Evolutionary conservation across 2,113 vertebrate species (phyloP).

Genomic region (human): GRCh38 chr6:84435501-84436000

Average conservation of each 20-base stretch:
- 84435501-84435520: background rate
- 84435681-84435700: slow-evolving; percentile 3
- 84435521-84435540: background rate
- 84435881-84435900: too few relatives aligned
- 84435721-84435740: background rate
- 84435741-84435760: background rate
- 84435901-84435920: background rate
- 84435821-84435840: background rate
- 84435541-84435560: background rate
- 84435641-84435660: slow-evolving; percentile 17
- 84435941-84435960: background rate
- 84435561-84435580: background rate
- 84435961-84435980: background rate
- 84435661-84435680: background rate
- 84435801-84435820: background rate
- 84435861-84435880: background rate
- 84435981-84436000: background rate
- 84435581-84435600: background rate
- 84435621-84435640: background rate
- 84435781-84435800: background rate
- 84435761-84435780: background rate
- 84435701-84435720: background rate
- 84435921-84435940: background rate
- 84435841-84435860: background rate
- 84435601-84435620: background rate